Percentiles rank a stretch among this genome's conserved stretches.
phyloP scores from a whole-genome alignment of 2,797 vertebrate genomes.

The Crocodylus rhombifer region DNA sequence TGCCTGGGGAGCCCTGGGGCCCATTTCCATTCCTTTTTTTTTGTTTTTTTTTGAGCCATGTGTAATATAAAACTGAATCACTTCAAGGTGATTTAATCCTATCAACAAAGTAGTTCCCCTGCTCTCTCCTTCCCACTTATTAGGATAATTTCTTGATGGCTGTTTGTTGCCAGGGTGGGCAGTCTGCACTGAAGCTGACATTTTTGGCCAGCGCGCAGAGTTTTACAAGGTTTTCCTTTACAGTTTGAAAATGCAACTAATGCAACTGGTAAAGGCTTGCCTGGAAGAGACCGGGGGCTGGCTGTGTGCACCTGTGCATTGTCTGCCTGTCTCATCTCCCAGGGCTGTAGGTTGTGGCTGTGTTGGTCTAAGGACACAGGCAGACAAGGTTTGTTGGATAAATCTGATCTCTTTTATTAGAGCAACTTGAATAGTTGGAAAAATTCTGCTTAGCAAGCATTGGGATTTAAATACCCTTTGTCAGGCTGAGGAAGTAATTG shows the following conservation, averaged over 20 bases:
- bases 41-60: background rate
- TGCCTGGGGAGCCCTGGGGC: background rate
- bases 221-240: background rate
- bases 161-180: background rate
- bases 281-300: background rate
- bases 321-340: background rate
- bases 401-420: too few species aligned
- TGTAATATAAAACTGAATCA: background rate
- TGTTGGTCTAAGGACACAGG: too few species aligned
- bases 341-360: too few species aligned
- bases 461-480: too few species aligned
- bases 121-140: background rate
- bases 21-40: background rate
- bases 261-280: background rate
- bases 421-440: too few species aligned
- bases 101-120: too few species aligned
- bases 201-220: background rate
- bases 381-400: too few species aligned
- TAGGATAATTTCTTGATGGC: background rate
- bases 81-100: background rate
- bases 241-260: background rate
- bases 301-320: background rate
- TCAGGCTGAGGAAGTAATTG: too few species aligned
- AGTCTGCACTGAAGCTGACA: background rate
- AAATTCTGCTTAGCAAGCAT: too few species aligned